Percentiles rank a stretch among this genome's conserved stretches.
Evolutionary conservation across 2,113 vertebrate genomes (phyloP).

Genomic region (Stigmatopora argus): DNA sequence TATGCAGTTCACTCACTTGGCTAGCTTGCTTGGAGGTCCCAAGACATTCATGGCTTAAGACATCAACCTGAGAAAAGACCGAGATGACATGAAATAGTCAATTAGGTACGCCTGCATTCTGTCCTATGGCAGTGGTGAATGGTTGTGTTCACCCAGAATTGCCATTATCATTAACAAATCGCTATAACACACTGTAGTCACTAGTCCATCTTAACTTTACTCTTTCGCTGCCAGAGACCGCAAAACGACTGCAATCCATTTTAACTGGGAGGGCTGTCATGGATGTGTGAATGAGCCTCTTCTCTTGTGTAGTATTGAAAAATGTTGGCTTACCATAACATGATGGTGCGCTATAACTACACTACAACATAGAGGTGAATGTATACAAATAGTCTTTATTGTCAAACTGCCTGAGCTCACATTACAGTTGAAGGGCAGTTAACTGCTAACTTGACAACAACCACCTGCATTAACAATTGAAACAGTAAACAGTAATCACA

Average conservation of each 20-base stretch:
- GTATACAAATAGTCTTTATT: neutral
- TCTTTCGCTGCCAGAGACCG: no score
- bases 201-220: no score
- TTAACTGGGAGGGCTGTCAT: no score
- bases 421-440: neutral
- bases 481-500: neutral
- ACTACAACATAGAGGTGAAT: neutral
- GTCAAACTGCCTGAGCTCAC: neutral
- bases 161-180: neutral
- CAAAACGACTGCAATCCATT: no score
- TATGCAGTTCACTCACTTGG: constrained; percentile 64
- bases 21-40: constrained; percentile 45
- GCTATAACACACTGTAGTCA: no score
- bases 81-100: neutral
- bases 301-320: neutral
- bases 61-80: constrained; percentile 60
- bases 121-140: neutral
- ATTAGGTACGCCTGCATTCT: neutral
- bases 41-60: constrained; percentile 62
- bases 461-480: neutral
- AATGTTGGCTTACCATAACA: neutral
- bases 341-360: neutral
- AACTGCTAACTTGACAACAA: neutral
- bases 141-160: neutral
- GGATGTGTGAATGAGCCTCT: no score